These are phyloP conservation scores for Casuarius casuarius DNA, from an alignment of 2,113 vertebrate genomes.

Conservation along the genomic window DNA sequence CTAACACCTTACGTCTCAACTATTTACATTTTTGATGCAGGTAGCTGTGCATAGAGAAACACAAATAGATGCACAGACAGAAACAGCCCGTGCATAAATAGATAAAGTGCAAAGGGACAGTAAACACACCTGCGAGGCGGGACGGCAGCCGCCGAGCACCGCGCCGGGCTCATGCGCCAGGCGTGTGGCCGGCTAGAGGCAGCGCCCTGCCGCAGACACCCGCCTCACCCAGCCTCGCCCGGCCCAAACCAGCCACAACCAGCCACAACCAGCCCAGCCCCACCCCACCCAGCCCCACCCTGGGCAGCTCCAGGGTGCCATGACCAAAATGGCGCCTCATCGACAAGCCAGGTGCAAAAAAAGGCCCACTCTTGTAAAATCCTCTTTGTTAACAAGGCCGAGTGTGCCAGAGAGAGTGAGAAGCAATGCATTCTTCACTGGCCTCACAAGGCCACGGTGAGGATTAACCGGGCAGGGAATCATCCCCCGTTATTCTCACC, in stretches of 20 bases:
- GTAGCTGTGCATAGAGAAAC: not conserved
- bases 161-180: accelerated
- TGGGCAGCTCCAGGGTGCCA: no score
- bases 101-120: not conserved
- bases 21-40: slow-evolving; percentile 13
- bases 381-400: accelerated
- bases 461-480: accelerated
- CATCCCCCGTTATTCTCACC: accelerated
- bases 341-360: accelerated
- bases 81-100: not conserved
- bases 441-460: not conserved
- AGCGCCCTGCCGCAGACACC: no score
- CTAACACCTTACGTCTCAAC: not conserved
- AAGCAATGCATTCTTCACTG: not conserved
- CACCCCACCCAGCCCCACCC: no score
- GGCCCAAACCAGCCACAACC: not conserved
- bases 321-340: accelerated
- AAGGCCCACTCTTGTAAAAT: accelerated
- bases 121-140: not conserved
- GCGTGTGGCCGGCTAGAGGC: accelerated
- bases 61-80: not conserved
- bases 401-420: accelerated
- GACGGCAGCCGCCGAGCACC: not conserved
- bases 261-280: no score
- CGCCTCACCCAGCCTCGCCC: no score